phyloP scores from a whole-genome alignment of 1,140 invertebrate genomes.

The Ips typographus region DNA sequence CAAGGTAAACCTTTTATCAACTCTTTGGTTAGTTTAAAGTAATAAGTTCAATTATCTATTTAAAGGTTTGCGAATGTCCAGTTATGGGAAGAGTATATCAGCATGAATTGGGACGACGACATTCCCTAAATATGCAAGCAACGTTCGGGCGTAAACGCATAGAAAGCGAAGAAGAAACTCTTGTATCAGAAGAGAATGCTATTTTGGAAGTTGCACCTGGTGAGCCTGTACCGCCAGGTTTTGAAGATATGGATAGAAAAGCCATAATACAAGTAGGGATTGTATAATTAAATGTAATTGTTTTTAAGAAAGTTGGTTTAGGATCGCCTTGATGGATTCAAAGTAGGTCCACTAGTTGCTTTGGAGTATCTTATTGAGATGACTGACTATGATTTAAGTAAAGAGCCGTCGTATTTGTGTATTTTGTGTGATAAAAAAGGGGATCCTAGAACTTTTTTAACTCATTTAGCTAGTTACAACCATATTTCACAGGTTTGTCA shows the following conservation, averaged over 20 bases:
- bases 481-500: conserved; percentile 54
- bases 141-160: conserved; percentile 14
- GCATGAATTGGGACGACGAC: conserved; percentile 48
- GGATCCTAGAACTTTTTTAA: conserved; percentile 71
- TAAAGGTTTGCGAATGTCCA: conserved; percentile 45
- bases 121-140: conserved; percentile 33
- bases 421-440: conserved; percentile 74
- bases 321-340: conserved; percentile 49
- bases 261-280: conserved; percentile 59
- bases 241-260: conserved; percentile 60
- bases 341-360: conserved; percentile 54
- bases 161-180: not conserved
- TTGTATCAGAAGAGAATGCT: conserved; percentile 4
- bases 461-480: conserved; percentile 71
- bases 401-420: conserved; percentile 72
- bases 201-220: conserved; percentile 58
- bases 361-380: conserved; percentile 73
- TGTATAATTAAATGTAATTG: not conserved
- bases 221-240: conserved; percentile 70
- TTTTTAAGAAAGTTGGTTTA: conserved; percentile 16
- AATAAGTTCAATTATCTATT: not conserved
- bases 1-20: conserved; percentile 27
- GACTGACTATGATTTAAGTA: conserved; percentile 59
- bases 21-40: not conserved
- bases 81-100: conserved; percentile 49